Evolutionary conservation across 1,140 invertebrate species (phyloP).

Genomic region (Cotesia typhae): DNA sequence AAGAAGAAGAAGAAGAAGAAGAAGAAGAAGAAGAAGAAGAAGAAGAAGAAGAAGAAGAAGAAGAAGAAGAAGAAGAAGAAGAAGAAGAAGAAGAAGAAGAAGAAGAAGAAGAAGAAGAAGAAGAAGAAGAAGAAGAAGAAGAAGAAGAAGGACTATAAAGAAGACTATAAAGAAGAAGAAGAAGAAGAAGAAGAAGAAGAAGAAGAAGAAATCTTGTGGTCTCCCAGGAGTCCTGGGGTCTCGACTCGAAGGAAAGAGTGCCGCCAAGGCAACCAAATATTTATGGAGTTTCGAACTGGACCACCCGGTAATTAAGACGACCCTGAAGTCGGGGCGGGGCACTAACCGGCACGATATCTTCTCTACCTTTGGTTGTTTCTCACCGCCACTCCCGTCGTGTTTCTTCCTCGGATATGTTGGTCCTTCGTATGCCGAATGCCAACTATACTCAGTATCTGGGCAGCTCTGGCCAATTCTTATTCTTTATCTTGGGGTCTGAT

Average conservation of each 20-base stretch:
- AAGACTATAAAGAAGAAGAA: background rate
- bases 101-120: background rate
- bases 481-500: no score
- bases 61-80: background rate
- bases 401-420: background rate
- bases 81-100: background rate
- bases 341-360: constrained; percentile 55
- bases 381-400: constrained; percentile 44
- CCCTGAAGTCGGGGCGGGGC: constrained; percentile 59
- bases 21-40: background rate
- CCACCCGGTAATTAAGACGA: constrained; percentile 63
- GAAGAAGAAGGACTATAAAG: background rate
- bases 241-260: constrained; percentile 23
- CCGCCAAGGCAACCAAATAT: constrained; percentile 55
- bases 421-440: constrained; percentile 22
- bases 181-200: background rate
- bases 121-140: background rate
- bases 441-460: no score
- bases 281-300: constrained; percentile 61
- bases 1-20: background rate
- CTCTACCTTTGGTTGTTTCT: constrained; percentile 46
- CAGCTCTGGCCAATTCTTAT: no score
- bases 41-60: background rate
- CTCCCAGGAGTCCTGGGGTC: constrained; percentile 21
- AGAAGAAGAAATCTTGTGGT: background rate